phyloP scores from a whole-genome alignment of 1,140 invertebrate genomes.

The Tetraneura akinire region DNA sequence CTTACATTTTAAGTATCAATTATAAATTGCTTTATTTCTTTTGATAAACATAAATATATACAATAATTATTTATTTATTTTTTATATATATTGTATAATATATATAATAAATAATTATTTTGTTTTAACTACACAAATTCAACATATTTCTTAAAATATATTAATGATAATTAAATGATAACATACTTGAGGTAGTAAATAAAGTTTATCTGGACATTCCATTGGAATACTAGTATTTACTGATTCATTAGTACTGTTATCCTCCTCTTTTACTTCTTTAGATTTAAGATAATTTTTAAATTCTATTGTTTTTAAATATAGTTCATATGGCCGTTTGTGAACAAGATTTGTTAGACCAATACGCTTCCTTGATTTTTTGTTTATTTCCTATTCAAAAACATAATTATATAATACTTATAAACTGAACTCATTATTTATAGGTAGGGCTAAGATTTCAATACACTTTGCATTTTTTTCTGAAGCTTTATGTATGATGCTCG shows the following conservation, averaged over 20 bases:
- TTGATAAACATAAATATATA: too few species aligned
- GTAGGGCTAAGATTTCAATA: too few species aligned
- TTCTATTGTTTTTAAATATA: constrained; percentile 35
- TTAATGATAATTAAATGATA: not conserved
- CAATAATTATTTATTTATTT: too few species aligned
- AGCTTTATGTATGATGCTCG: too few species aligned
- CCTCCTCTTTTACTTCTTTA: not conserved
- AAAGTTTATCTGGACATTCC: constrained; percentile 24
- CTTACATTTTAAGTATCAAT: too few species aligned
- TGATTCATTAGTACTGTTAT: not conserved
- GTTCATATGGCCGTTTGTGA: constrained; percentile 23
- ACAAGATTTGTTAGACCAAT: constrained; percentile 21
- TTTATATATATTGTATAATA: too few species aligned
- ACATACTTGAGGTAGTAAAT: constrained; percentile 15
- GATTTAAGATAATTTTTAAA: constrained; percentile 19
- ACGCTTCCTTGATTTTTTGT: constrained; percentile 21
- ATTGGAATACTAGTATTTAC: constrained; percentile 14
- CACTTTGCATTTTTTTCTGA: too few species aligned
- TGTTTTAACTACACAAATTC: too few species aligned
- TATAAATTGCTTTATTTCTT: too few species aligned
- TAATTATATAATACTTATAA: not conserved
- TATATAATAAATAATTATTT: too few species aligned
- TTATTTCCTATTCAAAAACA: not conserved
- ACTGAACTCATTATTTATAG: too few species aligned
- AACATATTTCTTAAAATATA: too few species aligned